Conservation (phyloP, 2,797 vertebrate genomes). For the Gephyroberyx darwinii region DNA sequence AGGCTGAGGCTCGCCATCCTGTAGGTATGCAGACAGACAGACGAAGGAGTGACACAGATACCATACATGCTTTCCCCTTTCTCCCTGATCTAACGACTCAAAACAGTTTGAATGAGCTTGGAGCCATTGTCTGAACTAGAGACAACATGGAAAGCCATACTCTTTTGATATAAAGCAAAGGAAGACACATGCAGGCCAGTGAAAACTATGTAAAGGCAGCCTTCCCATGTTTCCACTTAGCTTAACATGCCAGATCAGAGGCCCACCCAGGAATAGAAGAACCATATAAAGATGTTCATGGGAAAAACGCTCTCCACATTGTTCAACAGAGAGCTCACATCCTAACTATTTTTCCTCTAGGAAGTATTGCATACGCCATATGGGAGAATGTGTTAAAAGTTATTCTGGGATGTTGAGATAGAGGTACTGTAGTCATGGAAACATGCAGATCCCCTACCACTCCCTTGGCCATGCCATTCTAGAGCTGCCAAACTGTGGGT, state of each 20-base stretch:
- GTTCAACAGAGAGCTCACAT: slow-evolving; percentile 12
- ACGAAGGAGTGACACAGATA: slow-evolving; percentile 41
- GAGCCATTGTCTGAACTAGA: too few relatives aligned
- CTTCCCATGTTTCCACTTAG: background rate
- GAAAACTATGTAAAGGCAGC: background rate
- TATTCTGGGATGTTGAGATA: slow-evolving; percentile 76
- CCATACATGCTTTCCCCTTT: background rate
- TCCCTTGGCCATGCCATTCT: slow-evolving; percentile 65
- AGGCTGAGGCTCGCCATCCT: slow-evolving; percentile 36
- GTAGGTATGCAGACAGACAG: slow-evolving; percentile 49
- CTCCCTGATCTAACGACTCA: too few relatives aligned
- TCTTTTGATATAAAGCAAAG: too few relatives aligned
- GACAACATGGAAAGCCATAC: too few relatives aligned
- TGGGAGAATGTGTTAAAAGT: slow-evolving; percentile 65
- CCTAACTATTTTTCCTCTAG: slow-evolving; percentile 54
- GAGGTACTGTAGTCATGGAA: slow-evolving; percentile 69
- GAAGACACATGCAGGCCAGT: too few relatives aligned
- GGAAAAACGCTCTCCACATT: slow-evolving; percentile 36
- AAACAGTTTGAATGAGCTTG: too few relatives aligned
- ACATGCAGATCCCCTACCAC: slow-evolving; percentile 69
- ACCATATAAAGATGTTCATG: background rate
- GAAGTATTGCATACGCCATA: slow-evolving; percentile 64
- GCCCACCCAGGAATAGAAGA: background rate
- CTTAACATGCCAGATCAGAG: background rate
- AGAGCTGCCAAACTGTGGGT: slow-evolving; percentile 61